Conservation (phyloP, 2,113 vertebrate species). For the Sapayoa aenigma region DNA sequence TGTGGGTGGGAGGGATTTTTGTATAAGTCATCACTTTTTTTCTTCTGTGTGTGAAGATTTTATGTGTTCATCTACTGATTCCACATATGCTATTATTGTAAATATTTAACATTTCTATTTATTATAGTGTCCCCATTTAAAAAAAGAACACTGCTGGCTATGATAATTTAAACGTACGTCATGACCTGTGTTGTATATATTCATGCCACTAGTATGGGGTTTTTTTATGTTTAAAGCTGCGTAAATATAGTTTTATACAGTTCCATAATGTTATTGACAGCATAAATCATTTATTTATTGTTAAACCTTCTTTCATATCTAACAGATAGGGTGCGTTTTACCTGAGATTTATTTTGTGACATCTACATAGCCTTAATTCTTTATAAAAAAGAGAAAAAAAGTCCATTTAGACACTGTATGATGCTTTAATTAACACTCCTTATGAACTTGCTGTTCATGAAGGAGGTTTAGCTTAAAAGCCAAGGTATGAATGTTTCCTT, state of each 20-base stretch:
- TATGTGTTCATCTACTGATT: conserved; percentile 73
- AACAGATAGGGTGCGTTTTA: conserved; percentile 52
- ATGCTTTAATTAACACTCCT: conserved; percentile 54
- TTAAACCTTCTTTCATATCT: conserved; percentile 63
- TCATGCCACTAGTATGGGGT: conserved; percentile 61
- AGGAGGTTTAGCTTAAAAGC: conserved; percentile 70
- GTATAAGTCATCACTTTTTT: conserved; percentile 50
- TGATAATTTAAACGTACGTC: conserved; percentile 60
- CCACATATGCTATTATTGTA: conserved; percentile 74
- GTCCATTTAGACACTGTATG: conserved; percentile 44
- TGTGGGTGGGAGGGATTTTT: conserved; percentile 12
- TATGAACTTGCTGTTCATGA: conserved; percentile 60
- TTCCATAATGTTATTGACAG: conserved; percentile 65
- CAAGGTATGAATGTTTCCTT: conserved; percentile 69
- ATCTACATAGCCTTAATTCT: conserved; percentile 69
- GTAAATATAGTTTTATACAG: conserved; percentile 69
- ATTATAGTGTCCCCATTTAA: conserved; percentile 68
- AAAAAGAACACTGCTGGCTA: conserved; percentile 64
- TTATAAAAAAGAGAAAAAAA: background rate
- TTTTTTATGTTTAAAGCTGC: conserved; percentile 64
- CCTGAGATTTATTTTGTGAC: conserved; percentile 38
- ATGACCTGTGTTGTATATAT: conserved; percentile 73
- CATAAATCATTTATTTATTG: conserved; percentile 64
- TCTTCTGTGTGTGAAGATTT: conserved; percentile 63
- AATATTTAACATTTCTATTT: conserved; percentile 77